Conservation (phyloP, 53 echinoderm and acorn worm genomes). For the Crossaster papposus region DNA sequence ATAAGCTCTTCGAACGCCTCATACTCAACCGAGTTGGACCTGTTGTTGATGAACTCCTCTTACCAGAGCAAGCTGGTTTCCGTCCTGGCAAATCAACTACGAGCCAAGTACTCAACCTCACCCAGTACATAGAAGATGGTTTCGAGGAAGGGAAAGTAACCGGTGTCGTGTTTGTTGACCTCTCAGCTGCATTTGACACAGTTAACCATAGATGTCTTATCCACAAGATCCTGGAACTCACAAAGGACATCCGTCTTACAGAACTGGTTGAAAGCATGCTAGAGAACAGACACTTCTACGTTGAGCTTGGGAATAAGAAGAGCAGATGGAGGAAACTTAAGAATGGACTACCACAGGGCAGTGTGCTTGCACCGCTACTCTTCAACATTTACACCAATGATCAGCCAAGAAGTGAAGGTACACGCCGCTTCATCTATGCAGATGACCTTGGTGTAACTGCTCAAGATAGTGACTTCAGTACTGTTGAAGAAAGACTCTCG, state of each 20-base stretch:
- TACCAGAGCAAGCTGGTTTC: slow-evolving; percentile 38
- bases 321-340: slow-evolving; percentile 48
- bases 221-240: slow-evolving; percentile 15
- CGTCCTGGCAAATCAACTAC: slow-evolving; percentile 36
- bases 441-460: slow-evolving; percentile 63
- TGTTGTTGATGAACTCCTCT: slow-evolving; percentile 24
- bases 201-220: slow-evolving; percentile 49
- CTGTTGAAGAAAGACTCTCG: too few relatives aligned
- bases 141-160: slow-evolving; percentile 25
- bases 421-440: slow-evolving; percentile 58
- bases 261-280: slow-evolving; percentile 5
- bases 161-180: slow-evolving; percentile 47
- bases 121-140: slow-evolving; percentile 45
- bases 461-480: too few relatives aligned
- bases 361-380: slow-evolving; percentile 69
- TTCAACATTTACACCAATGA: slow-evolving; percentile 71
- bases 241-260: slow-evolving; percentile 12
- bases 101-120: slow-evolving; percentile 30
- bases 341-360: slow-evolving; percentile 44
- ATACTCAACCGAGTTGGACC: slow-evolving; percentile 30
- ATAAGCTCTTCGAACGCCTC: slow-evolving; percentile 29
- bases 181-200: slow-evolving; percentile 44
- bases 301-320: slow-evolving; percentile 6
- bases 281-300: slow-evolving; percentile 35
- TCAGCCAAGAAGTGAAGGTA: slow-evolving; percentile 56